Base-by-base conservation (phyloP, 2,113 vertebrate genomes). In the Nothocercus julius region DNA sequence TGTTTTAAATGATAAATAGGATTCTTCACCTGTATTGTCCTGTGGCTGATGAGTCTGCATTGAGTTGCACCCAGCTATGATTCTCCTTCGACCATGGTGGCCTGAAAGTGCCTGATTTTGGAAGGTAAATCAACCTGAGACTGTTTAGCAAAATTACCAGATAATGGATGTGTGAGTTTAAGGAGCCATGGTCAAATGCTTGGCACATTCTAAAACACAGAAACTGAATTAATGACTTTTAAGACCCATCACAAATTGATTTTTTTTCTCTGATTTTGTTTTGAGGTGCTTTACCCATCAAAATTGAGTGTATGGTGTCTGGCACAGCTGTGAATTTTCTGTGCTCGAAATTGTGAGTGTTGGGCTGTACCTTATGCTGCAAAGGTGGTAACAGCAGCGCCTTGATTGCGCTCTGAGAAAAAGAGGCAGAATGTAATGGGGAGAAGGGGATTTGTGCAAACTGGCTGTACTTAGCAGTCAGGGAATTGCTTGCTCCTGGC, bases 51-150 rank as follows among this genome's bases (percentile, higher is more conserved):
- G 63, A 78, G 47, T 72, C 62, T 64, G 53, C 76, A 45, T 22
- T 87, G 49, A 88, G 69, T 96, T 73, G 87, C 11, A 84, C 22
- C 44, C 47, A 74, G 62, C 77, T 78, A 36, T 86, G 73, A 58
- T 78, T 75, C 16, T 81, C 56, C 11, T 93, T 93, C 49, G 95
- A 77, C 95, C 92, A 93, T 72, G 89, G 84, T 96, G 95, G 95
- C 89, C 81, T 80, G 32, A 90, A 87, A 74, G 14, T n/a, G 73
- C 11, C n/a, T 80, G 17, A 64, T 12, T 93, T 86, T 82, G 85
- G 44, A 72, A 81, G 85, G 79, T 44, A n/a, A 63, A 38, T 90
- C 6, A 2, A 72, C 32, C 58, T 78, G 45, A 72, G 25, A 64
- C 77, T 68, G 25, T 78, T n/a, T 61, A 68, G 45, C 38, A 68